Evolutionary conservation across 2,797 vertebrate species (phyloP), one percentile per base, ranked within the genome.

Genomic region (Enteromius anoplus): DNA sequence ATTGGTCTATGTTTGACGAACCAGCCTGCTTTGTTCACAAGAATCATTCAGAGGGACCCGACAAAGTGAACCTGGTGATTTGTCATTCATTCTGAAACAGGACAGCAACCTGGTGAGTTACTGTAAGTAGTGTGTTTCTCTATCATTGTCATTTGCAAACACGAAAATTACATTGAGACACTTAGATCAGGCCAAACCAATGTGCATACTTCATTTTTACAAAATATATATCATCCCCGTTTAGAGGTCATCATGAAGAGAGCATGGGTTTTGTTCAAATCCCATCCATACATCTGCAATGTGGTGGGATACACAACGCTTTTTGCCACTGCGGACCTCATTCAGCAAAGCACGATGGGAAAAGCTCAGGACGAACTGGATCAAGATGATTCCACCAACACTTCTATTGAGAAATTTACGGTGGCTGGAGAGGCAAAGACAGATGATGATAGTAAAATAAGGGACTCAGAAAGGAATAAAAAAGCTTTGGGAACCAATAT

Each of bases 291-390:
- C 91, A 82, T 95, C 82, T 87, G 91, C 37, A 95, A 95, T 62
- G 88, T 95, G n/a, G 81, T 92, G 58, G 94, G 94, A 75, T 96
- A 95, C 92, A 95, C 95, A 5, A 19, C 91, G 0, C 89, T 96
- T 83, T 96, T 95, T 3, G 93, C 94, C 70, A 93, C 94, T 0
- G 95, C 95, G 23, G 95, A 96, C 88, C 85, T 96, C 40, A 93
- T 96, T 69, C 95, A 96, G 87, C 95, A 96, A 87, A 90, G 90
- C 11, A 75, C 93, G 82, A 85, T 95, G 81, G 89, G 90, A 21
- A 82, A 85, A 71, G 84, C 85, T 55, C 64, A 82, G n/a, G 86
- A 29, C 37, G 58, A 45, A 29, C 68, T 1, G 17, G 53, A 80
- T 23, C 85, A 1, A 84, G 29, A 80, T 32, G 26, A 62, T 23